A percentile compares a stretch with the other conserved stretches of the same genome.
Evolutionary conservation across 2,888 invertebrate genomes (phyloP).

Genomic region (Ischnus inquisitorius): DNA sequence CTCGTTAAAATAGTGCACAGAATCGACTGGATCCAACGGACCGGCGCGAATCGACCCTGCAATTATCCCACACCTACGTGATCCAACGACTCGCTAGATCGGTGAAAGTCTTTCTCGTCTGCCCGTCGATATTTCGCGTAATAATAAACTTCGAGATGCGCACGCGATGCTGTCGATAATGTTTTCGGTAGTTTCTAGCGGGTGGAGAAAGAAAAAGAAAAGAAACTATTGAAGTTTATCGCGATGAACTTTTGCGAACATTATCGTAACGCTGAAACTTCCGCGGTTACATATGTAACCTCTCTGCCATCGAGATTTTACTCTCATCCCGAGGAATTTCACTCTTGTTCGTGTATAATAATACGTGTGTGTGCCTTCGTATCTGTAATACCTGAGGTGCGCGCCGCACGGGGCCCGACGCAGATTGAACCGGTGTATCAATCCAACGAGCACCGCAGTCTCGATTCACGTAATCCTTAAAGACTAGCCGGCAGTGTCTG

Average conservation of each 20-base stretch:
- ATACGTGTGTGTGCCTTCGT: conserved; percentile 3
- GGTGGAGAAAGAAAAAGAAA: not conserved
- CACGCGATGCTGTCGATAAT: not conserved
- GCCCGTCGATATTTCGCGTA: not conserved
- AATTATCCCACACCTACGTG: not conserved
- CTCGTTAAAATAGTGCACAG: not conserved
- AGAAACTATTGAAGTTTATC: too few species aligned
- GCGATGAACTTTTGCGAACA: not conserved
- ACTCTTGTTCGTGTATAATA: not conserved
- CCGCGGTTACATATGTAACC: not conserved
- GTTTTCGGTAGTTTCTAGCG: too few species aligned
- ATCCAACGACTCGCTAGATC: not conserved
- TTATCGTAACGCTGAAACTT: not conserved
- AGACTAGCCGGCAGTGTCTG: not conserved
- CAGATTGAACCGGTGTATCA: conserved; percentile 63
- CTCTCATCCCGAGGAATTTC: conserved; percentile 3
- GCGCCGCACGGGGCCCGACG: not conserved
- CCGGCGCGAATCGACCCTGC: not conserved
- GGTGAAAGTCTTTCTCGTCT: conserved; percentile 10
- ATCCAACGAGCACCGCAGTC: conserved; percentile 33
- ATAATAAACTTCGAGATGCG: not conserved
- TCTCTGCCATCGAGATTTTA: not conserved
- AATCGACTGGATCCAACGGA: not conserved
- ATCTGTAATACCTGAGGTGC: conserved; percentile 19
- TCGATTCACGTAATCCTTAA: conserved; percentile 67